A percentile compares a stretch with the other conserved stretches of the same genome.
phyloP scores from a whole-genome alignment of 2,113 vertebrate genomes.

The Origma solitaria region DNA sequence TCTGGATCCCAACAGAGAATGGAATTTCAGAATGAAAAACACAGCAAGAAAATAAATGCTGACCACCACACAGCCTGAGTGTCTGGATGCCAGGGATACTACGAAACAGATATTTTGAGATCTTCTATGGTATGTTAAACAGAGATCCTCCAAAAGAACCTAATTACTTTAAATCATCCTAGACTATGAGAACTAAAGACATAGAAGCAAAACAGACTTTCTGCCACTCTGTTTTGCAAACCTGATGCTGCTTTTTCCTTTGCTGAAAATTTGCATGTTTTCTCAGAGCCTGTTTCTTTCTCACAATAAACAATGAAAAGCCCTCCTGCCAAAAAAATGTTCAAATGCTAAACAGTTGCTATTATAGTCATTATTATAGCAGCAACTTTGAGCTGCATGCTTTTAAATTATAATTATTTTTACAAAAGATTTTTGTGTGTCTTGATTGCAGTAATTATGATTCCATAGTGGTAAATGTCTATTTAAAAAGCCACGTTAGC shows the following conservation, averaged over 20 bases:
- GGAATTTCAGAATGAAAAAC: slow-evolving; percentile 5
- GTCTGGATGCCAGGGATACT: background rate
- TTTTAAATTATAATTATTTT: slow-evolving; percentile 73
- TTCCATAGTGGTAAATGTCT: slow-evolving; percentile 52
- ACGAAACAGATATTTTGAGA: background rate
- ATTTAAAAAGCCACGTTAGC: slow-evolving; percentile 55
- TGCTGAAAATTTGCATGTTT: slow-evolving; percentile 75
- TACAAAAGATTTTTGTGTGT: slow-evolving; percentile 66
- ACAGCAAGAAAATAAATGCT: background rate
- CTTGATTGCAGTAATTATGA: slow-evolving; percentile 68
- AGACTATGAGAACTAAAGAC: background rate
- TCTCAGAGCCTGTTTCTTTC: slow-evolving; percentile 75
- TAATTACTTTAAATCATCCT: background rate
- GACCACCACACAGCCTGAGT: background rate
- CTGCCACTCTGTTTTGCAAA: slow-evolving; percentile 46
- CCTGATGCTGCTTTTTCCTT: slow-evolving; percentile 62
- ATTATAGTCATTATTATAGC: slow-evolving; percentile 71
- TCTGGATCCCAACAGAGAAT: background rate
- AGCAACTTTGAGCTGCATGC: slow-evolving; percentile 64
- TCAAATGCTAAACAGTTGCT: slow-evolving; percentile 74
- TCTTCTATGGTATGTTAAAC: background rate
- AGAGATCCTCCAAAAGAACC: background rate
- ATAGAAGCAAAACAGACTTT: background rate
- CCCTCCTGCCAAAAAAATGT: slow-evolving; percentile 76
- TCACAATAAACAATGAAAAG: slow-evolving; percentile 79